Evolutionary conservation across 2,888 invertebrate species (phyloP), one percentile per base, ranked within the genome.

Genomic region (Nephrotoma guestfalica): DNA sequence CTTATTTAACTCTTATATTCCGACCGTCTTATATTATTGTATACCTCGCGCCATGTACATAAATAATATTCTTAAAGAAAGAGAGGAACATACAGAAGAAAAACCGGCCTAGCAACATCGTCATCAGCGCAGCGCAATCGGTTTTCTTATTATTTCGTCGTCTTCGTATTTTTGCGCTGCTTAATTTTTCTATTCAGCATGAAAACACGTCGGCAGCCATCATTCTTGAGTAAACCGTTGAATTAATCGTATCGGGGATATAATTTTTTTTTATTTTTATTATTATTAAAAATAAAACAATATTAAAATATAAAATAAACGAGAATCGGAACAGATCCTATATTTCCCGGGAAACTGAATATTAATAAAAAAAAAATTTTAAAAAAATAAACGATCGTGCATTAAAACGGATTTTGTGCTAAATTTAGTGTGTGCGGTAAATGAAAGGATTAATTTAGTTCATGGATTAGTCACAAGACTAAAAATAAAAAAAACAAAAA

Each of bases 171-270:
- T 71, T 71, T 71, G 71, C 71, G 71, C 18, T 71, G 30, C 11
- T 71, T 7, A 9, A 18, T 41, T 11, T 84, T n/a, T 84, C 41
- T n/a, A 41, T 84, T 84, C 11, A 84, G n/a, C 13, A 30, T 84
- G 42, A 84, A 84, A 84, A 84, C 84, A 84, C 84, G 84, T 84
- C 84, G 84, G 84, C 84, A 84, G 15, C 42, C 84, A 84, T 41
- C 83, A 84, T 84, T 84, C 84, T 84, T 84, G 84, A 84, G 84
- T 84, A 84, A 84, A 84, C 41, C 84, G 84, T 84, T 41, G 84
- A 84, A 84, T n/a, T 84, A 42, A 84, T 41, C 41, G 84, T 42
- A 15, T 41, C 84, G 84, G 30, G 71, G 71, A 71, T 71, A 30
- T 30, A 0, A 18, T 71, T 71, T 47, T 9, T 47, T 47, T 11